Evolutionary conservation across 2,888 invertebrate species (phyloP).

Genomic region (Drosophila seclusa): DNA sequence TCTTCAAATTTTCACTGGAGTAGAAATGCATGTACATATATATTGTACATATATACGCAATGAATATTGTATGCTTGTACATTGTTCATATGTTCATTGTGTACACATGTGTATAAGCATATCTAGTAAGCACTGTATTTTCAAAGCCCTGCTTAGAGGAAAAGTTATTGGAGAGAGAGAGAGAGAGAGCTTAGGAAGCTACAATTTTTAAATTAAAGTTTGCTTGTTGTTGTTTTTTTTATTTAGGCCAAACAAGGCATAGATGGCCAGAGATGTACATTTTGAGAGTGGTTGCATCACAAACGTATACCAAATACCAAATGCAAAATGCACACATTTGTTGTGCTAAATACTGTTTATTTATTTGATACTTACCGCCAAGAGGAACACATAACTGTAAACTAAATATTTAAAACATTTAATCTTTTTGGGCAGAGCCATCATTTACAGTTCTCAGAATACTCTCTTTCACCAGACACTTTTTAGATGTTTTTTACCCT

Average conservation of each 20-base stretch:
- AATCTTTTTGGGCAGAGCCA: conserved; percentile 84
- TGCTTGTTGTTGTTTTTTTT: background rate
- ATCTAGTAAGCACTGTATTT: background rate
- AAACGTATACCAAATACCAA: conserved; percentile 17
- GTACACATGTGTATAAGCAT: background rate
- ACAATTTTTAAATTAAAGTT: background rate
- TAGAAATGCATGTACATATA: conserved; percentile 11
- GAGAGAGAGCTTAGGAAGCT: background rate
- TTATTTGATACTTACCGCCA: conserved; percentile 82
- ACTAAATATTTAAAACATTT: conserved; percentile 85
- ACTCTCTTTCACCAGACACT: conserved; percentile 7
- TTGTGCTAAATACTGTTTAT: conserved; percentile 15
- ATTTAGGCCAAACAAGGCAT: background rate
- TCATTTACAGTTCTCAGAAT: conserved; percentile 40
- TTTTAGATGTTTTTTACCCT: conserved; percentile 25
- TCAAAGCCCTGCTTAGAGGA: no score
- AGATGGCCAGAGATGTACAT: background rate
- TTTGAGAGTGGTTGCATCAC: conserved; percentile 25
- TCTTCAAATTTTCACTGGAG: conserved; percentile 16
- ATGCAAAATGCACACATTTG: background rate
- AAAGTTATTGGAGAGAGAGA: background rate
- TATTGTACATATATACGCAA: background rate
- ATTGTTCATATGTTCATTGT: conserved; percentile 11
- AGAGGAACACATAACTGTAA: conserved; percentile 84
- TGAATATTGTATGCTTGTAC: background rate